Percentiles rank a stretch among this genome's conserved stretches.
Conservation (phyloP, 2,797 vertebrate species). For the Amblyraja radiata region DNA sequence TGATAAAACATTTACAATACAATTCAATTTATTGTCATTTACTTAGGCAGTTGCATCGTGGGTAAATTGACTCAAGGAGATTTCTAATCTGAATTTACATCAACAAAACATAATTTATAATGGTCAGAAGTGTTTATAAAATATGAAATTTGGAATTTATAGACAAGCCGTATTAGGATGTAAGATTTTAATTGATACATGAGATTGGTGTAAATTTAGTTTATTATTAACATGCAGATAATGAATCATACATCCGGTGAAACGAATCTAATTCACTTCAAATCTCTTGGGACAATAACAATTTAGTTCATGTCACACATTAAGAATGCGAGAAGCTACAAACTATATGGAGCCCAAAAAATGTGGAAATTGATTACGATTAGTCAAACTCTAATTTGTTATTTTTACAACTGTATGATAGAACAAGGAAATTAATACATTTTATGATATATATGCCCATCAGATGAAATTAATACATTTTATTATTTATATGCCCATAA, state of each 20-base stretch:
- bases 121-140: not conserved
- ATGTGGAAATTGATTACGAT: not conserved
- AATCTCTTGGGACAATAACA: not conserved
- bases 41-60: not conserved
- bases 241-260: not conserved
- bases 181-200: not conserved
- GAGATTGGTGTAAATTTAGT: not conserved
- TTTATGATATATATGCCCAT: not conserved
- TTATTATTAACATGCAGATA: not conserved
- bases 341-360: not conserved
- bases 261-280: not conserved
- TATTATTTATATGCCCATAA: too few relatives aligned
- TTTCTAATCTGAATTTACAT: not conserved
- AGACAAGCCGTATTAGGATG: not conserved
- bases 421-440: not conserved
- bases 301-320: not conserved
- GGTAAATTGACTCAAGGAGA: not conserved
- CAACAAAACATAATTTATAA: not conserved
- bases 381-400: not conserved
- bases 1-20: too few relatives aligned
- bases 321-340: not conserved
- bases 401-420: not conserved
- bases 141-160: not conserved
- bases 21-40: too few relatives aligned
- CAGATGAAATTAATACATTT: not conserved